phyloP scores from a whole-genome alignment of 2,797 vertebrate genomes.

The Dallia pectoralis region DNA sequence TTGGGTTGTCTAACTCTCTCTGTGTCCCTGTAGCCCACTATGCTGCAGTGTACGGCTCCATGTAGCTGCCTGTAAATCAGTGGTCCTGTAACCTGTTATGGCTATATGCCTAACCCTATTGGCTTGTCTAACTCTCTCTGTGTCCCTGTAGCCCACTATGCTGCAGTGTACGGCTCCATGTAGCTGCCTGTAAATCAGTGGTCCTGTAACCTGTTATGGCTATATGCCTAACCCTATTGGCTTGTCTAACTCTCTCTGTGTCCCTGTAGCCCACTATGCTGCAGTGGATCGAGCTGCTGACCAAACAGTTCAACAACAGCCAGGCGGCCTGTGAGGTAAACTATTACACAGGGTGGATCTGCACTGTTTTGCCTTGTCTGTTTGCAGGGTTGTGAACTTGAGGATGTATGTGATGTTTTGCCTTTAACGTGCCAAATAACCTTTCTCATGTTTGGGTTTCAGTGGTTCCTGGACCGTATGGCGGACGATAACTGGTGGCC shows the following conservation, averaged over 20 bases:
- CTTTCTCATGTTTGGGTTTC: slow-evolving; percentile 20
- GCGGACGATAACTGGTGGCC: slow-evolving; percentile 99
- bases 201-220: background rate
- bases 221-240: too few relatives aligned
- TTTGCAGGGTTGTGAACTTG: too few relatives aligned
- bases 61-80: background rate
- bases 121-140: background rate
- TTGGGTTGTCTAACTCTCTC: background rate
- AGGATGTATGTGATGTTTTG: too few relatives aligned
- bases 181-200: background rate
- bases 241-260: background rate
- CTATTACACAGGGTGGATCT: background rate
- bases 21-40: slow-evolving; percentile 83
- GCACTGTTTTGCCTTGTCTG: too few relatives aligned
- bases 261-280: slow-evolving; percentile 92
- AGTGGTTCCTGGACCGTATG: slow-evolving; percentile 99
- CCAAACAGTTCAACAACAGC: slow-evolving; percentile 99
- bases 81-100: background rate
- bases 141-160: slow-evolving; percentile 85
- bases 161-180: background rate
- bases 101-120: too few relatives aligned
- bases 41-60: background rate
- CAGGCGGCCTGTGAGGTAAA: slow-evolving; percentile 96
- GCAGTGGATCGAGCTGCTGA: slow-evolving; percentile 98
- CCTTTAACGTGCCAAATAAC: background rate